Conservation (phyloP, 2,888 invertebrate genomes). For the Lamellibrachia columna region DNA sequence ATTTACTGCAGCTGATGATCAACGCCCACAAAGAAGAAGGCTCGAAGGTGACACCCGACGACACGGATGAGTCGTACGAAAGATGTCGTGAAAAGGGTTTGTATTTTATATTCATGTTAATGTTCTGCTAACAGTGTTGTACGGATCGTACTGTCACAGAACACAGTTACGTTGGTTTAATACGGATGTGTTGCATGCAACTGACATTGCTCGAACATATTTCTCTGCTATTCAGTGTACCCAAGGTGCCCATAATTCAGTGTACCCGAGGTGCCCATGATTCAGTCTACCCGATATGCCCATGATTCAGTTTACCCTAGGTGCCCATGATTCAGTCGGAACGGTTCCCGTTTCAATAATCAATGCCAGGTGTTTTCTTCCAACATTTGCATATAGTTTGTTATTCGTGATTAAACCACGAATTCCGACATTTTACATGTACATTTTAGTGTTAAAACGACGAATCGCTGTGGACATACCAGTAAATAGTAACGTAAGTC, state of each 20-base stretch:
- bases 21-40: conserved; percentile 26
- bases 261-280: no score
- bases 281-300: no score
- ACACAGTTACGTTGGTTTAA: neutral
- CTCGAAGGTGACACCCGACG: neutral
- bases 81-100: neutral
- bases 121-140: neutral
- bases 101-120: neutral
- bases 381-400: neutral
- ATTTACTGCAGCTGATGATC: conserved; percentile 31
- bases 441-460: no score
- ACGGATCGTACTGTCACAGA: neutral
- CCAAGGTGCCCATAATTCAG: no score
- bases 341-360: neutral
- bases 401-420: neutral
- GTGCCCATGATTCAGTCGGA: neutral
- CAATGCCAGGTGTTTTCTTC: neutral
- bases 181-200: no score
- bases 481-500: no score
- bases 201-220: no score
- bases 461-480: no score
- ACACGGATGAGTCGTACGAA: neutral
- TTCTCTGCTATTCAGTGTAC: no score
- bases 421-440: neutral
- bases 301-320: no score